Evolutionary conservation across 2,888 invertebrate genomes (phyloP).

Genomic region (Notodonta ziczac): DNA sequence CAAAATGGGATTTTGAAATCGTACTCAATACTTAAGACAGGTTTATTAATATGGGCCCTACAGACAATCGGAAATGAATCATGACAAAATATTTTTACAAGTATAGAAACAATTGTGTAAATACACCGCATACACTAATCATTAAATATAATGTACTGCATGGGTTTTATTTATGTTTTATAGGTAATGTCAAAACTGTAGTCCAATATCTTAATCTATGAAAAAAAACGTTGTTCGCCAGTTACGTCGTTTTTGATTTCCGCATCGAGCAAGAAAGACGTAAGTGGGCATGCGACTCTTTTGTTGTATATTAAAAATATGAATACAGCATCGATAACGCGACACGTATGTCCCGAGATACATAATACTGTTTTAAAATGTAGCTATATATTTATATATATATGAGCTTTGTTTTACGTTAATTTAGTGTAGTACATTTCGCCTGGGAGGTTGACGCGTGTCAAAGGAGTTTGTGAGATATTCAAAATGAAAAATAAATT

Average conservation of each 20-base stretch:
- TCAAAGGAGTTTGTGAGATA: conserved; percentile 75
- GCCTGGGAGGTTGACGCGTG: conserved; percentile 59
- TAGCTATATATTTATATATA: conserved; percentile 78
- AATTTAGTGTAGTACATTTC: conserved; percentile 65
- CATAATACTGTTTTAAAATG: conserved; percentile 67
- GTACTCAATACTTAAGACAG: too few relatives aligned
- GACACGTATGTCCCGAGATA: conserved; percentile 44
- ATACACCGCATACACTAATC: not conserved
- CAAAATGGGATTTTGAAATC: too few relatives aligned
- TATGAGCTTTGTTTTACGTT: conserved; percentile 78
- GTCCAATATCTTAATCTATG: too few relatives aligned
- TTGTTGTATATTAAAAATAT: conserved; percentile 9
- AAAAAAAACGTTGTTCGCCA: too few relatives aligned
- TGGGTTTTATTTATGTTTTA: too few relatives aligned
- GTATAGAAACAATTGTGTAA: conserved; percentile 6
- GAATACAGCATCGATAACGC: conserved; percentile 32
- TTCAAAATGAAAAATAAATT: conserved; percentile 81
- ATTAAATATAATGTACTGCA: too few relatives aligned
- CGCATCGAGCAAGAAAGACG: too few relatives aligned
- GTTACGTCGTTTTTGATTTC: too few relatives aligned
- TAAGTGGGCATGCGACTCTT: too few relatives aligned
- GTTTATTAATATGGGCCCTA: not conserved
- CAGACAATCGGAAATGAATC: not conserved
- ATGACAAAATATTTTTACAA: conserved; percentile 10
- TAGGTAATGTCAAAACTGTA: too few relatives aligned